Conservation (phyloP, 2,888 invertebrate species). For the Brachylomia viminalis region DNA sequence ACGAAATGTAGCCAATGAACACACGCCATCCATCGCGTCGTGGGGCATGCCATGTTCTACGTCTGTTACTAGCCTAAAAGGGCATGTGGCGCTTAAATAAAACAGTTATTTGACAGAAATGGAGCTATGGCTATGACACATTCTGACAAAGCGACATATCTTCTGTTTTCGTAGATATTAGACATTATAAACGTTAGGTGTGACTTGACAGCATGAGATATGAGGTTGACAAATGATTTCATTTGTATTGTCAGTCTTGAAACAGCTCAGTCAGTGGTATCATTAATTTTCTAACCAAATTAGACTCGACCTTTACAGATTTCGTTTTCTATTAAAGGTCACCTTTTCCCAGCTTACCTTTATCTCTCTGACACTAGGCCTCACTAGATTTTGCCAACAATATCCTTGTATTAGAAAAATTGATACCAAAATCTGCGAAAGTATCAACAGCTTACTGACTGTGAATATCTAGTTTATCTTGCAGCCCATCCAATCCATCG, state of each 20-base stretch:
- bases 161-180: constrained; percentile 24
- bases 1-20: constrained; percentile 16
- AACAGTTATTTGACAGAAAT: constrained; percentile 45
- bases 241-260: constrained; percentile 16
- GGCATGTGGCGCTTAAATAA: constrained; percentile 32
- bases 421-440: background rate
- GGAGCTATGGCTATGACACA: constrained; percentile 20
- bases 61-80: constrained; percentile 30
- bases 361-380: background rate
- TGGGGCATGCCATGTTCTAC: background rate
- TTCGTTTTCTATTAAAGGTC: background rate
- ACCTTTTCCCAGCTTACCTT: background rate
- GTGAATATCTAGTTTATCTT: constrained; percentile 25
- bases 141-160: constrained; percentile 15
- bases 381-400: background rate
- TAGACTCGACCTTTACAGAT: background rate
- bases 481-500: background rate
- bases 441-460: background rate
- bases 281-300: constrained; percentile 35
- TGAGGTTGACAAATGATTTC: constrained; percentile 50
- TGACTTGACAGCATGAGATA: constrained; percentile 19
- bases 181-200: constrained; percentile 20
- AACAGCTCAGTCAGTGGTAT: constrained; percentile 5
- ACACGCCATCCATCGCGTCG: constrained; percentile 10
- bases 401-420: background rate